Evolutionary conservation across 2,113 vertebrate genomes (phyloP).

Genomic region (Ursus arctos): DNA sequence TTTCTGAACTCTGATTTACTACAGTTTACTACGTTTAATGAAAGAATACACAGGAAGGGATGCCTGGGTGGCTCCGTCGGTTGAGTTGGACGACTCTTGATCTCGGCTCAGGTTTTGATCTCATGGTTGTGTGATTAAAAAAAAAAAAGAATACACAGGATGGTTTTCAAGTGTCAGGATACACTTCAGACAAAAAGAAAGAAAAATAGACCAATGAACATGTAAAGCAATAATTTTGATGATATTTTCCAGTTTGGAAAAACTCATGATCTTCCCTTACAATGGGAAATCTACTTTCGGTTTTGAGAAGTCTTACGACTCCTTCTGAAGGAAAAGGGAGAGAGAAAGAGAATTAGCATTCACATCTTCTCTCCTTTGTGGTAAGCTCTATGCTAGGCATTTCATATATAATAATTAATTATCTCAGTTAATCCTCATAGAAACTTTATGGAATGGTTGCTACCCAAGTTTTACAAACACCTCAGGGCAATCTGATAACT

Average conservation of each 20-base stretch:
- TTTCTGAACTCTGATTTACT: not conserved
- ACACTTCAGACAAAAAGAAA: not conserved
- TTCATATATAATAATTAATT: not conserved
- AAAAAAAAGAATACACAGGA: not conserved
- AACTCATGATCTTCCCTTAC: not conserved
- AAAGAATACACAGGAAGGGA: not conserved
- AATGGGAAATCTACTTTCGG: not conserved
- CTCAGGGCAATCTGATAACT: not conserved
- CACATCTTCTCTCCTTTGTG: not conserved
- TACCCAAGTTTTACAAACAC: not conserved
- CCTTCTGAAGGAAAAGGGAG: not conserved
- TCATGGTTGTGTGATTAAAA: not conserved
- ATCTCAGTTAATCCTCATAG: not conserved
- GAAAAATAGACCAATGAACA: not conserved
- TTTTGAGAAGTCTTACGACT: not conserved
- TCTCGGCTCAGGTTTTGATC: not conserved
- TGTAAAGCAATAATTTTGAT: not conserved
- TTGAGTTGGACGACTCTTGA: not conserved
- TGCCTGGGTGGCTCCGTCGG: not conserved
- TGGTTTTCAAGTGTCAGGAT: conserved; percentile 5
- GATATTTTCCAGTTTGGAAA: not conserved
- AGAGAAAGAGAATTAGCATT: not conserved
- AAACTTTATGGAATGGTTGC: not conserved
- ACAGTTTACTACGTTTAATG: not conserved
- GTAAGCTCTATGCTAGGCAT: not conserved